A percentile compares a stretch with the other conserved stretches of the same genome.
phyloP scores from a whole-genome alignment of 2,797 vertebrate species.

The Cheirogaleus major region DNA sequence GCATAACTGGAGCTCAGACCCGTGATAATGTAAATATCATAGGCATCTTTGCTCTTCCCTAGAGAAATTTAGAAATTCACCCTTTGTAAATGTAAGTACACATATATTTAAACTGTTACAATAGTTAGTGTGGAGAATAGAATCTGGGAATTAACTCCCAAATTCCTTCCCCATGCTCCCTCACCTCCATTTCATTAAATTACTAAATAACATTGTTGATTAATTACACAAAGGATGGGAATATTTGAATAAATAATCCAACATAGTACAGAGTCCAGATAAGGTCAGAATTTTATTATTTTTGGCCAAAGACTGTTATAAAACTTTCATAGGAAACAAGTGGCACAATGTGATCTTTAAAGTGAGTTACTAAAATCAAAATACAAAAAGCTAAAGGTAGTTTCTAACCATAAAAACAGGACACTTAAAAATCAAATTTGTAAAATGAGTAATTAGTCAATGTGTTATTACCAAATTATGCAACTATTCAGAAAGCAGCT shows the following conservation, averaged over 20 bases:
- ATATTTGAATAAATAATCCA: not conserved
- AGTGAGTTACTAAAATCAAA: constrained; percentile 18
- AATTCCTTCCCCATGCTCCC: constrained; percentile 24
- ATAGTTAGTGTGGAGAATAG: not conserved
- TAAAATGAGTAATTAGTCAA: constrained; percentile 21
- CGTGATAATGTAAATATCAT: constrained; percentile 33
- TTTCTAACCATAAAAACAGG: not conserved
- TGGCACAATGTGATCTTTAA: not conserved
- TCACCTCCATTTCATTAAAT: constrained; percentile 46
- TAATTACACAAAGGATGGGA: constrained; percentile 1
- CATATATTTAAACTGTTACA: not conserved
- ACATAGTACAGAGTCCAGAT: not conserved
- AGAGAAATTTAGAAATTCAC: constrained; percentile 41
- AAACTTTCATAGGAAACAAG: constrained; percentile 34
- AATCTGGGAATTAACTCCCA: constrained; percentile 22
- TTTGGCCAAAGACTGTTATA: not conserved
- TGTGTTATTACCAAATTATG: constrained; percentile 15
- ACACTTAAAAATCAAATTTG: not conserved
- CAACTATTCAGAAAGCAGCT: not conserved
- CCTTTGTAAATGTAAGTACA: not conserved
- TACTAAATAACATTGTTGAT: constrained; percentile 33
- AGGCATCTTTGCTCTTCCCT: not conserved
- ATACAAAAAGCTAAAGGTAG: not conserved
- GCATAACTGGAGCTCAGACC: not conserved
- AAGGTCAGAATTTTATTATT: constrained; percentile 11